Evolutionary conservation across 2,797 vertebrate genomes (phyloP), one percentile per base, ranked within the genome.

Genomic region (Brachymystax lenok): DNA sequence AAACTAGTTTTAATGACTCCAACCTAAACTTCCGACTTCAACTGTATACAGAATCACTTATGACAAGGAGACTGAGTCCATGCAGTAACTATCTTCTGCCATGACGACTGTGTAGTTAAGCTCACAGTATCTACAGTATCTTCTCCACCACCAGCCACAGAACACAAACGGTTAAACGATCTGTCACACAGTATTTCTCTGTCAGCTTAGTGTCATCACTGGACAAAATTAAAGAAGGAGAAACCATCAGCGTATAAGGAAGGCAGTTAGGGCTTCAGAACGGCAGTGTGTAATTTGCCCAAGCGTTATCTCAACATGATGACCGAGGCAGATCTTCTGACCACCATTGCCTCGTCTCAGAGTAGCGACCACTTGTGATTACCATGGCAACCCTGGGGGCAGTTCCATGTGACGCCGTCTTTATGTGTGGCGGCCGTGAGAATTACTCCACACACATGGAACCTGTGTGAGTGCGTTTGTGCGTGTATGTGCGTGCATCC

Each of bases 151-250:
- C 24, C 24, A 16, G 24, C 64, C 4, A 30, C 13, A 66, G 52
- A 81, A 78, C 75, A 76, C 80, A 50, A 63, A 74, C 21, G n/a
- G 82, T 79, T 1, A 46, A 0, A 40, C 46, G 54, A 35, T 69
- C 75, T 10, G 66, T 30, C 66, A 35, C 52, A 73, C 40, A 56
- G 63, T 40, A 77, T 74, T 81, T 61, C 69, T 78, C 69, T 77
- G 73, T 77, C 78, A 77, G 54, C 52, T 82, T 66, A 76, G 69
- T 64, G 71, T 70, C 69, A 33, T 46, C 59, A 40, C 8, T 73
- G 76, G 76, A 17, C n/a, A 30, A 67, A 4, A 33, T 33, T 28
- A 17, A 27, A 33, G 64, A 13, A 24, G 63, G 24, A 27, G 40
- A 59, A 61, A 61, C 6, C n/a, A 61, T 61, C 56, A 6, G 19